A percentile compares a stretch with the other conserved stretches of the same genome.
Conservation (phyloP, 2,113 vertebrate species). For the Serinus canaria region DNA sequence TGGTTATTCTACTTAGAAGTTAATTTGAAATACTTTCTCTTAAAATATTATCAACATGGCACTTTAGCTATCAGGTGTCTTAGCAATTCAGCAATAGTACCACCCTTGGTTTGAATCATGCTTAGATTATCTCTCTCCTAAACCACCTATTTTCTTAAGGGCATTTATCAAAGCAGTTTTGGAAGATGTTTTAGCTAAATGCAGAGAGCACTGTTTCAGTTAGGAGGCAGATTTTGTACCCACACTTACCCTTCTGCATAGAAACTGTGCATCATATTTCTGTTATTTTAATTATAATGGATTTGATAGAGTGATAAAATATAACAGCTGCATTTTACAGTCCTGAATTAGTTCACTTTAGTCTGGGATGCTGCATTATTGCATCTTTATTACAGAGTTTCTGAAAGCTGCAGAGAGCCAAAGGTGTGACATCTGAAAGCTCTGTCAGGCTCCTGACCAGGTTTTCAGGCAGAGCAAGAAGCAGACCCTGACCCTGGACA, state of each 20-base stretch:
- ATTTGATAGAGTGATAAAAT: constrained; percentile 2
- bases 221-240: neutral
- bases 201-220: neutral
- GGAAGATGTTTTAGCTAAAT: neutral
- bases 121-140: neutral
- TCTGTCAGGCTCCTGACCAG: neutral
- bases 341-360: neutral
- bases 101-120: neutral
- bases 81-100: neutral
- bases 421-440: neutral
- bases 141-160: constrained; percentile 26
- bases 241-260: neutral
- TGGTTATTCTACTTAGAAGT: neutral
- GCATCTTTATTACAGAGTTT: neutral
- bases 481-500: neutral
- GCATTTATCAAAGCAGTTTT: constrained; percentile 20
- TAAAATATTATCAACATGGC: neutral
- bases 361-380: neutral
- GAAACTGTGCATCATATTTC: neutral
- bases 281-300: neutral
- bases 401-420: neutral
- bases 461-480: neutral
- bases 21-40: neutral
- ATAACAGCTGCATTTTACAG: neutral
- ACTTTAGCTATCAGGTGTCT: neutral